A percentile compares a stretch with the other conserved stretches of the same genome.
phyloP scores from a whole-genome alignment of 2,113 vertebrate species.

The Corythornis vintsioides region DNA sequence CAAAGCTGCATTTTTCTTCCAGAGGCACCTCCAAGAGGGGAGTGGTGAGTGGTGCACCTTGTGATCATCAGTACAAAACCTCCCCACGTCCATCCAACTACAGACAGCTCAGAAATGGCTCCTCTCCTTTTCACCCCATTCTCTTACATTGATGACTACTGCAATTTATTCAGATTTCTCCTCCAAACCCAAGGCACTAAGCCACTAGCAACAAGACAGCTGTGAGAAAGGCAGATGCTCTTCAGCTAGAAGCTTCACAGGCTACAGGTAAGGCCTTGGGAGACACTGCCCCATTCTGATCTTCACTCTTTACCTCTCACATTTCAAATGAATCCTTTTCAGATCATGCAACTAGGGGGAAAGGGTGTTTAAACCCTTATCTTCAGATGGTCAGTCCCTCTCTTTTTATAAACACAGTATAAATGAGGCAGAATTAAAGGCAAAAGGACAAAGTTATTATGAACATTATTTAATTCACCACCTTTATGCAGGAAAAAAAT shows the following conservation, averaged over 20 bases:
- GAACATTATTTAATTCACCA: neutral
- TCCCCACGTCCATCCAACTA: rapidly evolving
- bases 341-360: neutral
- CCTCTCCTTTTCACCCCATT: neutral
- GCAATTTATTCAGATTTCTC: neutral
- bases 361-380: neutral
- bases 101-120: neutral
- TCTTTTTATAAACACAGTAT: neutral
- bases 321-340: neutral
- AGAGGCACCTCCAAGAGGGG: neutral
- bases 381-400: neutral
- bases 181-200: neutral
- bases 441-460: neutral
- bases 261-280: neutral
- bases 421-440: neutral
- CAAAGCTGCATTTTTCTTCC: neutral
- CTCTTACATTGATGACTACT: neutral
- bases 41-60: neutral
- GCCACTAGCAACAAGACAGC: neutral
- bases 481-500: neutral
- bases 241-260: neutral
- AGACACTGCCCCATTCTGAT: neutral
- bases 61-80: neutral
- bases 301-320: neutral
- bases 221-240: neutral